Conservation (phyloP, 2,888 invertebrate species). For the Omphaloscelis lunosa region DNA sequence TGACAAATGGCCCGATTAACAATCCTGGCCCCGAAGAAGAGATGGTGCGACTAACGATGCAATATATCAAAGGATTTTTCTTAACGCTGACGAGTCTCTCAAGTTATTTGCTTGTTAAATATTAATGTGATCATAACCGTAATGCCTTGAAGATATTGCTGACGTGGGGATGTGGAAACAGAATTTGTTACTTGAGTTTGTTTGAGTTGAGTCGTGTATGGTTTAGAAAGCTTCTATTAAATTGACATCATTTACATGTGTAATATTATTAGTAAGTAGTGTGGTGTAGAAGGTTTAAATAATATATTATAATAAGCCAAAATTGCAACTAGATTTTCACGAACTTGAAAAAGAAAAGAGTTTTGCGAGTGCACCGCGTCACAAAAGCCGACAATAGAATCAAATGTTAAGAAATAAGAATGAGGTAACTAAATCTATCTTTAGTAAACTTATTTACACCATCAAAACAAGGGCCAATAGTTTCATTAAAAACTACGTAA, state of each 20-base stretch:
- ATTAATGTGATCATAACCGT: slow-evolving; percentile 69
- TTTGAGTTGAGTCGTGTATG: slow-evolving; percentile 6
- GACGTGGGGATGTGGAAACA: slow-evolving; percentile 20
- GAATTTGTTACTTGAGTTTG: slow-evolving; percentile 1
- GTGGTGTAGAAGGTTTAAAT: no score
- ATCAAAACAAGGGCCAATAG: neutral
- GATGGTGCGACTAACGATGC: slow-evolving; percentile 89
- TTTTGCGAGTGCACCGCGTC: neutral
- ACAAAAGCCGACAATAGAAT: neutral
- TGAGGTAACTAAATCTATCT: no score
- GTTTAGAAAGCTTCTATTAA: neutral
- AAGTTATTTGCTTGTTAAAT: slow-evolving; percentile 82
- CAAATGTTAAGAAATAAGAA: neutral
- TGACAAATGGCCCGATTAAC: slow-evolving; percentile 90
- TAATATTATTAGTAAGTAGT: no score
- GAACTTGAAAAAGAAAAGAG: no score
- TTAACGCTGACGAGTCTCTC: slow-evolving; percentile 80
- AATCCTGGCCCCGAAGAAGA: slow-evolving; percentile 84
- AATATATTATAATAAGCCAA: no score
- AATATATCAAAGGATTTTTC: slow-evolving; percentile 90
- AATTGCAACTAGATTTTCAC: neutral
- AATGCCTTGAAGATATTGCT: slow-evolving; percentile 31
- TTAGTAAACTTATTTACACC: neutral
- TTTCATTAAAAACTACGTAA: neutral
- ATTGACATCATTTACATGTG: neutral